Evolutionary conservation across 2,888 invertebrate genomes (phyloP), one percentile per base, ranked within the genome.

Genomic region (Chromoteleia sp.): DNA sequence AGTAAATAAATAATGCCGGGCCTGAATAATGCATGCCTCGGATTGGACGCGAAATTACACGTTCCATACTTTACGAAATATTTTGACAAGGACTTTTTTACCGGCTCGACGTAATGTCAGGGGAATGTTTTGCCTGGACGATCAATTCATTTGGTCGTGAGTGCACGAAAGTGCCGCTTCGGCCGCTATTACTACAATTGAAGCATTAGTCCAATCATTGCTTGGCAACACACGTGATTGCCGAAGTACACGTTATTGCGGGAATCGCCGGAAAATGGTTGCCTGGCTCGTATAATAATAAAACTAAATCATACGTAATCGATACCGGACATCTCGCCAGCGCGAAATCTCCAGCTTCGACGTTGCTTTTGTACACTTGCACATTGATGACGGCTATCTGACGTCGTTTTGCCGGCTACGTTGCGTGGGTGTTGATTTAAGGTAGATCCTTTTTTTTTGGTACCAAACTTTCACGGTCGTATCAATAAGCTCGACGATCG

Each of bases 121-220:
- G 67, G 58, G 63, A 73, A 70, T 73, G 79, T 73, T 79, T 75
- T 65, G 65, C 63, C 58, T 58, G 63, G 61, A 48, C 81, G 76
- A 75, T 81, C 65, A 74, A 71, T 76, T 70, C 65, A 71, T 71
- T 65, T 61, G 75, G 68, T 76, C 56, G 70, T 65, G 75, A 81
- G 81, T 70, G 65, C 81, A 71, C 71, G 76, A 74, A 79, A 79
- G 84, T 81, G 85, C 75, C 63, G 81, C 70, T 75, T 65, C 59
- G 67, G 65, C 67, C 36, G 71, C 81, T 81, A 76, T 76, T 81
- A 75, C 81, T 81, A 71, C 71, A 76, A 75, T 81, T 75, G 74
- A 61, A 80, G 74, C 80, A 80, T 80, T 80, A 80, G 74, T 48
- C 54, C 68, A 80, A 80, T 68, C 74, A 74, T 74, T 79, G 79